These are phyloP conservation scores for Hypothenemus hampei DNA, from an alignment of 1,140 invertebrate species.

Conservation along the genomic window DNA sequence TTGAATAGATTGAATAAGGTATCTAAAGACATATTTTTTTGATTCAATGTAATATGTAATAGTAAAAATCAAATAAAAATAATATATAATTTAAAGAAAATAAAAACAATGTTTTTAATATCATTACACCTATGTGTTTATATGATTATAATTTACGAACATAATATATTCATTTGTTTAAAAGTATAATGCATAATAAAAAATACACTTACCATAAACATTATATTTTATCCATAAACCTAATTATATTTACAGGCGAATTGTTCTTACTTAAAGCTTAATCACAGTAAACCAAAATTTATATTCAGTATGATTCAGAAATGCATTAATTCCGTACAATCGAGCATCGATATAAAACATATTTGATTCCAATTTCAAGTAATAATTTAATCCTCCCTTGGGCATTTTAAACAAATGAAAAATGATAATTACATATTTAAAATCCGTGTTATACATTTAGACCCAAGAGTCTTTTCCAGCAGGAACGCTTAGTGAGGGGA, in stretches of 20 bases:
- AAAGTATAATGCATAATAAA: slow-evolving; percentile 38
- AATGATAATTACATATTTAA: not conserved
- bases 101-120: slow-evolving; percentile 38
- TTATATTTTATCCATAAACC: slow-evolving; percentile 33
- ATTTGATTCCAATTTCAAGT: too few species aligned
- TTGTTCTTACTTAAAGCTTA: slow-evolving; percentile 41
- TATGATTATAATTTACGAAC: slow-evolving; percentile 43
- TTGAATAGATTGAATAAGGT: slow-evolving; percentile 36
- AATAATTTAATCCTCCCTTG: too few species aligned
- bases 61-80: slow-evolving; percentile 30
- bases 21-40: slow-evolving; percentile 29
- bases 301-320: slow-evolving; percentile 46
- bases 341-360: not conserved
- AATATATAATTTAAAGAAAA: slow-evolving; percentile 34
- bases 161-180: slow-evolving; percentile 42
- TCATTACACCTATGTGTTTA: slow-evolving; percentile 40
- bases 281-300: slow-evolving; percentile 47
- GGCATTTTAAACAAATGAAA: not conserved
- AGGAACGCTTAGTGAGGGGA: slow-evolving; percentile 33
- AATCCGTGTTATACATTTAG: too few species aligned
- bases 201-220: slow-evolving; percentile 33
- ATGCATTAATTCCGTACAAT: slow-evolving; percentile 36
- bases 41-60: slow-evolving; percentile 13
- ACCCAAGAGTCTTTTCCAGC: slow-evolving; percentile 46
- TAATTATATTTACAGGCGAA: slow-evolving; percentile 40